Base-by-base conservation (phyloP, 2,797 vertebrate species). In the Lindbergichthys nudifrons region DNA sequence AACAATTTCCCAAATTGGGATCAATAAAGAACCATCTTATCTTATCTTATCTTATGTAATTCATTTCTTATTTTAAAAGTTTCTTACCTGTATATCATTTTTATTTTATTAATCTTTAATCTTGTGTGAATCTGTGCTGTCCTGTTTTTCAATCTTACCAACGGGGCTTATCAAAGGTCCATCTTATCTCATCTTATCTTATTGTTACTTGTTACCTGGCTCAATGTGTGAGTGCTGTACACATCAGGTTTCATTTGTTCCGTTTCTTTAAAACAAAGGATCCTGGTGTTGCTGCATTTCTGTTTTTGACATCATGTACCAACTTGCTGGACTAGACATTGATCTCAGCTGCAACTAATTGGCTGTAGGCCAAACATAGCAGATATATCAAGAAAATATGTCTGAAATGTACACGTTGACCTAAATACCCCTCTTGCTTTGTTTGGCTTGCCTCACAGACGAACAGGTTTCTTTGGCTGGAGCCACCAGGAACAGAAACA, bases 371-470 rank as follows among this genome's bases (percentile, higher is more conserved):
- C 51, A n/a, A 52, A 50, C 64, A 15, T 53, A 77, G 70, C 75
- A 81, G 58, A 73, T 76, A 65, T 75, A 70, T 77, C 43, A 26
- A 51, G 59, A 42, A 75, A 62, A 82, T 82, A 87, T 84, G 75
- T 77, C 59, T 65, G 65, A 80, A 69, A 1, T 45, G 75, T 5
- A 67, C 70, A 4, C 42, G 68, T 15, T 73, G 79, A 90, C 87
- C 57, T 51, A 92, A 88, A 89, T 90, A 88, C 87, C 80, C 65
- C 45, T 6, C 39, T 1, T 73, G 89, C 86, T 91, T 90, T 91
- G 82, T 66, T 60, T 11, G 45, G 82, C 83, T 86, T 70, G 67
- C 64, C 45, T 73, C 47, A 45, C 72, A 81, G 81, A 80, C 72
- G 18, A 72, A 42, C 60, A 10, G 76, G 65, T 46, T 71, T 81